Conservation (phyloP, 2,888 invertebrate genomes). For the Parnassius glacialis region DNA sequence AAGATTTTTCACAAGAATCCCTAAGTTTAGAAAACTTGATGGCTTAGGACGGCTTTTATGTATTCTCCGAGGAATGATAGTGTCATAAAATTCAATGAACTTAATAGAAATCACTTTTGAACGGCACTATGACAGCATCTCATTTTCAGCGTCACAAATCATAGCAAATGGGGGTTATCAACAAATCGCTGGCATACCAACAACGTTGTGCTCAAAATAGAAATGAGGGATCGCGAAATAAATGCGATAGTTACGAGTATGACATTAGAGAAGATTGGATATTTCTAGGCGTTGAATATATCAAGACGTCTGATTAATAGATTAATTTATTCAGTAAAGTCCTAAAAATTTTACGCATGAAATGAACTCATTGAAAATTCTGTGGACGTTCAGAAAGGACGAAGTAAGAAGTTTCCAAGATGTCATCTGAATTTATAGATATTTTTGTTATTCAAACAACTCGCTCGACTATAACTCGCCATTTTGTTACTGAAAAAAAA, state of each 20-base stretch:
- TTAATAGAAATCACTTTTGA: conserved; percentile 31
- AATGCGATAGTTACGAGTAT: not conserved
- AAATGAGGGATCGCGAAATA: conserved; percentile 28
- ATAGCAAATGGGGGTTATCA: conserved; percentile 37
- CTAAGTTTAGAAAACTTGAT: not conserved
- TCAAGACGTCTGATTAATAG: conserved; percentile 4
- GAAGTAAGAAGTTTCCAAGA: conserved; percentile 23
- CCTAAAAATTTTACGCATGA: conserved; percentile 14
- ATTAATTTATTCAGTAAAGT: conserved; percentile 19
- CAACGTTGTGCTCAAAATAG: conserved; percentile 32
- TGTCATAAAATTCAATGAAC: conserved; percentile 34
- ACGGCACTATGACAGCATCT: conserved; percentile 19
- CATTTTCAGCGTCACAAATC: conserved; percentile 36
- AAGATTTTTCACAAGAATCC: not conserved
- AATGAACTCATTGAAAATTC: conserved; percentile 26
- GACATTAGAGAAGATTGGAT: not conserved
- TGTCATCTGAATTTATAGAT: conserved; percentile 15
- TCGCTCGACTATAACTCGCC: not conserved
- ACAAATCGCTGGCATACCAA: conserved; percentile 36
- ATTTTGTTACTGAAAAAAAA: conserved; percentile 11
- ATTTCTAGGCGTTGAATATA: conserved; percentile 14
- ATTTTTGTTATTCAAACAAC: conserved; percentile 17
- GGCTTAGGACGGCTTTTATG: not conserved
- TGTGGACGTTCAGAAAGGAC: conserved; percentile 10
- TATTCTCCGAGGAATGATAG: conserved; percentile 18